A percentile compares a stretch with the other conserved stretches of the same genome.
These are phyloP conservation scores for Leptinotarsa undecemlineata DNA, from an alignment of 1,140 invertebrate species.

Conservation along the genomic window DNA sequence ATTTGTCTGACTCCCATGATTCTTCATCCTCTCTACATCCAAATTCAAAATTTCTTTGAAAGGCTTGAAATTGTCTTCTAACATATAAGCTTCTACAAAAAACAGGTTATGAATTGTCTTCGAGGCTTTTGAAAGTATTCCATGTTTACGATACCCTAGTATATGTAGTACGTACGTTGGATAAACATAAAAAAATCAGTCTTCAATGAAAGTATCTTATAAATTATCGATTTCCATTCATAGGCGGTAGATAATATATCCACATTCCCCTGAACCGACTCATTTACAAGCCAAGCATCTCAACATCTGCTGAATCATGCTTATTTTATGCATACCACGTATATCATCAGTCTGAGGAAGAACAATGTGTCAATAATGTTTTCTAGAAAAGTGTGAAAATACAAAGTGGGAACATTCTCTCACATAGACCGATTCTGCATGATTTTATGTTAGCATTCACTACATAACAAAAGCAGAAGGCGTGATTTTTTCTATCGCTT, in stretches of 20 bases:
- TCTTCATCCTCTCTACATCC: too few species aligned
- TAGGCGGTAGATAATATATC: not conserved
- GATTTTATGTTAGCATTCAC: too few species aligned
- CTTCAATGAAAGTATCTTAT: not conserved
- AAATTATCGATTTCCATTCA: slow-evolving; percentile 3
- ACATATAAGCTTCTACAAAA: too few species aligned
- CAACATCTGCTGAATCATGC: not conserved
- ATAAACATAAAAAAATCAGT: not conserved
- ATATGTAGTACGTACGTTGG: too few species aligned
- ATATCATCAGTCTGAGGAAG: not conserved
- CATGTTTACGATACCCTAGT: too few species aligned
- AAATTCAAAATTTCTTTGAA: too few species aligned
- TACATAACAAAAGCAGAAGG: too few species aligned
- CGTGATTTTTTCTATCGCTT: too few species aligned
- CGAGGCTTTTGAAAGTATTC: too few species aligned
- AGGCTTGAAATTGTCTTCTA: too few species aligned
- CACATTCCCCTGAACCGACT: not conserved
- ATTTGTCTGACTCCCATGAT: too few species aligned
- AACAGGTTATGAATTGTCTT: too few species aligned
- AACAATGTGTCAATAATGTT: slow-evolving; percentile 6
- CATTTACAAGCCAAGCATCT: slow-evolving; percentile 1
- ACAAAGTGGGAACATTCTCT: not conserved
- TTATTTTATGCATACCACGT: not conserved
- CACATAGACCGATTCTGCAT: not conserved
- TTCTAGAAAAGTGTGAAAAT: slow-evolving; percentile 1